Conservation (phyloP, 2,888 invertebrate genomes). For the Mystacides longicornis region DNA sequence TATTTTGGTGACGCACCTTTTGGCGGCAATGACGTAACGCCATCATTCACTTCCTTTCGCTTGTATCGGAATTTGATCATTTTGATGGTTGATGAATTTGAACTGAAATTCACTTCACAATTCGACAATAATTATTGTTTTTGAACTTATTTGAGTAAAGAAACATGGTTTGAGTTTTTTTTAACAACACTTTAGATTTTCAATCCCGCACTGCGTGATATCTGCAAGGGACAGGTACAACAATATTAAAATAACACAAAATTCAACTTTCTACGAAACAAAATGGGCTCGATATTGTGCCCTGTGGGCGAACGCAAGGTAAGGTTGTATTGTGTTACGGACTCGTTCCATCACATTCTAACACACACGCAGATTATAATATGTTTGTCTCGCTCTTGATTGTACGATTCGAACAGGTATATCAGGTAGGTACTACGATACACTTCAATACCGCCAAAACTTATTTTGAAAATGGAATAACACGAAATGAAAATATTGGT, state of each 20-base stretch:
- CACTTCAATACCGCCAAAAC: too few relatives aligned
- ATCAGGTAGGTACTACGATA: too few relatives aligned
- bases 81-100: constrained; percentile 24
- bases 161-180: too few relatives aligned
- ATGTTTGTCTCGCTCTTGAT: neutral
- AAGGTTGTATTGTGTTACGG: neutral
- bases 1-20: constrained; percentile 11
- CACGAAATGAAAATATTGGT: too few relatives aligned
- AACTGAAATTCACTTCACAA: too few relatives aligned
- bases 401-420: too few relatives aligned
- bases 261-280: neutral
- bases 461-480: too few relatives aligned
- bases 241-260: neutral
- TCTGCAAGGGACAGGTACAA: neutral
- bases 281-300: constrained; percentile 1
- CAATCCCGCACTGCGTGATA: neutral
- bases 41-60: constrained; percentile 46
- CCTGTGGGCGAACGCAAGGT: neutral
- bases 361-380: neutral
- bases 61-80: constrained; percentile 64
- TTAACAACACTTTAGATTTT: too few relatives aligned
- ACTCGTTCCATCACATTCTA: neutral
- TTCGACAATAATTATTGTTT: too few relatives aligned
- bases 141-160: too few relatives aligned
- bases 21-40: constrained; percentile 20